Base-by-base conservation (phyloP, 2,888 invertebrate genomes). In the Ormyrus nitidulus region DNA sequence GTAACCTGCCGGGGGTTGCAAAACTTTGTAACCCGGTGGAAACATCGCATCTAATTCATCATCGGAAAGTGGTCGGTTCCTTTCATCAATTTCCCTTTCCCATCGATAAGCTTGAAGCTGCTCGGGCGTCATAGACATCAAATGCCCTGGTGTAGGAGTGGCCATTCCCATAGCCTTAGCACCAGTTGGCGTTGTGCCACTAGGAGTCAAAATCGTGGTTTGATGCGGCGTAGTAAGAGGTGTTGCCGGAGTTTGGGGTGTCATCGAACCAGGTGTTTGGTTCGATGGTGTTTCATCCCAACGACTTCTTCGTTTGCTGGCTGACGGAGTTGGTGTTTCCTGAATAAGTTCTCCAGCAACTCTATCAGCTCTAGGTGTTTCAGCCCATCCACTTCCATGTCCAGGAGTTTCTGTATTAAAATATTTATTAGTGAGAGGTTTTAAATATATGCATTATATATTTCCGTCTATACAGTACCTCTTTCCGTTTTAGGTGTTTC, bases 91-190 rank as follows among this genome's bases (percentile, higher is more conserved):
- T 92, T 99, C 99, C 86, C 98, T 95, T 91, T 99, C 99, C 98
- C 98, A 98, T 49, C 98, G 95, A 90, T 97, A 99, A 0, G 98
- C 98, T 91, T 99, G 99, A 83, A 99, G 92, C 90, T 99, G 99
- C 90, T 99, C 99, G 0, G 99, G 99, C 0, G 99, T 99, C 99
- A 99, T 99, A 11, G 98, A 96, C 82, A 98, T 96, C 82, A 99
- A 92, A 87, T 99, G 98, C 19, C 97, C 96, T 0, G 99, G 98
- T 0, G 98, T 98, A 0, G 99, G 99, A 0, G 99, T 99, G 2
- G 98, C 97, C 95, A 99, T 96, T 0, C 95, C 98, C 99, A 99
- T 99, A 0, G 99, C 99, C 90, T 98, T 98, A 2, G 95, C 93
- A 59, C 98, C 98, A 19, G 97, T 95, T 0, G 98, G 97, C 6